These are phyloP conservation scores for Lasioglossum albipes DNA, from an alignment of 1,140 invertebrate genomes.

Conservation along the genomic window DNA sequence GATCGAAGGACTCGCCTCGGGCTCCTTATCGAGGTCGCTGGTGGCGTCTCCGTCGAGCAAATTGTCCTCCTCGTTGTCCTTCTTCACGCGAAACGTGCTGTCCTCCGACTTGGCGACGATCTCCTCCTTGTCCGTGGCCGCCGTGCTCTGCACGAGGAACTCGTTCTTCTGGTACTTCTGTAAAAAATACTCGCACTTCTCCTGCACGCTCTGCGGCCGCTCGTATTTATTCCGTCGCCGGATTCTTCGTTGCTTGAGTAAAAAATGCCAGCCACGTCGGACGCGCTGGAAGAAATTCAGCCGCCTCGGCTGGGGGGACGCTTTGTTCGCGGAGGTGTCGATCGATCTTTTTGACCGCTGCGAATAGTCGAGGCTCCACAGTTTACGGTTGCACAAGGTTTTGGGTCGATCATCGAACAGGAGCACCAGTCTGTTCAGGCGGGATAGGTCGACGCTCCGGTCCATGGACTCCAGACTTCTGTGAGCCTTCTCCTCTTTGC, in stretches of 20 bases:
- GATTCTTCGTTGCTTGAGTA: constrained; percentile 63
- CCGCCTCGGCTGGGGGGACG: constrained; percentile 52
- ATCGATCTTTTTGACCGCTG: constrained; percentile 60
- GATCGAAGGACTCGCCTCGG: neutral
- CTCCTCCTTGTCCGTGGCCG: neutral
- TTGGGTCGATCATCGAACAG: constrained; percentile 51
- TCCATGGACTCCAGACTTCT: constrained; percentile 69
- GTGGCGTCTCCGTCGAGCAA: neutral
- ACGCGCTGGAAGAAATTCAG: constrained; percentile 67
- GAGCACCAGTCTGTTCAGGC: constrained; percentile 67
- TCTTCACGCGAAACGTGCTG: constrained; percentile 21
- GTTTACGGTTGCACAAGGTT: constrained; percentile 60
- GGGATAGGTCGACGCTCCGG: constrained; percentile 46
- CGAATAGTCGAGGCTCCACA: constrained; percentile 63
- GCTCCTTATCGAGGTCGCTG: neutral
- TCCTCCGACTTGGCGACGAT: neutral
- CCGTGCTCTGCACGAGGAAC: constrained; percentile 59
- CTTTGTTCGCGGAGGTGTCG: constrained; percentile 51
- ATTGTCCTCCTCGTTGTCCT: neutral
- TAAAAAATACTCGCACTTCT: constrained; percentile 73
- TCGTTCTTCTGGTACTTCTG: constrained; percentile 55
- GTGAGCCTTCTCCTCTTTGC: constrained; percentile 59
- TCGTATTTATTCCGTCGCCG: constrained; percentile 43
- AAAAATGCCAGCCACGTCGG: constrained; percentile 68
- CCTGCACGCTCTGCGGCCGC: constrained; percentile 54